Conservation (phyloP, 2,797 vertebrate species). For the Parotocinclus haroldoi region DNA sequence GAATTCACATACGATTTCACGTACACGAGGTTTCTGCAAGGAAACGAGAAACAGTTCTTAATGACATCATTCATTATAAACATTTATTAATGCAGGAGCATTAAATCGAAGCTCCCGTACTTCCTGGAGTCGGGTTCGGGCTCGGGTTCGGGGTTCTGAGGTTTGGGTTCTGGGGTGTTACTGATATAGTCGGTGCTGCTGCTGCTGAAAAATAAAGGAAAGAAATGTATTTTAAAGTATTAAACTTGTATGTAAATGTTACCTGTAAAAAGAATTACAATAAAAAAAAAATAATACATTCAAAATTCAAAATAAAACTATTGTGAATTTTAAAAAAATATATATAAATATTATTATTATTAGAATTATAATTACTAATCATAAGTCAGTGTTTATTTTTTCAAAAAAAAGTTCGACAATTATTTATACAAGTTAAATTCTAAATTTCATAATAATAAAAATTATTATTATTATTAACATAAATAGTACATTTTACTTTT, state of each 20-base stretch:
- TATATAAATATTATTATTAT: too few species aligned
- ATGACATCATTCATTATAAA: neutral
- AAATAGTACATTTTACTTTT: too few species aligned
- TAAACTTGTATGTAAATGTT: neutral
- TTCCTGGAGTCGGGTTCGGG: conserved; percentile 58
- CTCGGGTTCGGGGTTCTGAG: conserved; percentile 55
- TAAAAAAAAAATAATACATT: neutral
- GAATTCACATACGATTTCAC: conserved; percentile 82
- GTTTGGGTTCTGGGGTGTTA: conserved; percentile 51
- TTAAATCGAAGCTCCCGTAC: conserved; percentile 29
- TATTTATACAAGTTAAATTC: too few species aligned
- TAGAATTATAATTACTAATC: too few species aligned
- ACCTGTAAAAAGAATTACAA: neutral
- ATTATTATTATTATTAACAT: too few species aligned
- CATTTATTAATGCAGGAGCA: neutral
- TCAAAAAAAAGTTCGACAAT: too few species aligned
- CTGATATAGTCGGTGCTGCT: neutral
- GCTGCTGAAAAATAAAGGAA: neutral
- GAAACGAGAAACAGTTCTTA: neutral
- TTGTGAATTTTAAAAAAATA: too few species aligned
- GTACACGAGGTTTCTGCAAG: conserved; percentile 69
- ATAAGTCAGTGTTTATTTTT: too few species aligned
- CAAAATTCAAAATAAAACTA: neutral
- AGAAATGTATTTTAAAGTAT: conserved; percentile 25
- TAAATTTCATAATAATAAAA: too few species aligned